phyloP scores from a whole-genome alignment of 2,113 vertebrate genomes.

The Mirza zaza region DNA sequence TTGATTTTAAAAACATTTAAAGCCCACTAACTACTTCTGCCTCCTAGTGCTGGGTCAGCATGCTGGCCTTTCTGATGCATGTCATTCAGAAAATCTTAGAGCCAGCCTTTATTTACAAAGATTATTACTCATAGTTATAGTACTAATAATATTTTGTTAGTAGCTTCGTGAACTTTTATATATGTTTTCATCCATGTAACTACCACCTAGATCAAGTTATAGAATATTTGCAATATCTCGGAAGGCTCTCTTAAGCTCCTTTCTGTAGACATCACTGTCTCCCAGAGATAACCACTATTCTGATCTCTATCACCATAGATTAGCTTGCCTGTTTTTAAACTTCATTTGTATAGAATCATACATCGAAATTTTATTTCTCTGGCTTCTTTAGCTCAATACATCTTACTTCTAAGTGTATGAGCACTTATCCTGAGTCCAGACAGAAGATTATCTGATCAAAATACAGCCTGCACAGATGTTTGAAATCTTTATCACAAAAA shows the following conservation, averaged over 20 bases:
- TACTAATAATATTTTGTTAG: neutral
- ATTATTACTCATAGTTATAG: neutral
- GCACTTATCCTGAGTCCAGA: neutral
- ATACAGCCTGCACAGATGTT: neutral
- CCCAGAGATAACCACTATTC: neutral
- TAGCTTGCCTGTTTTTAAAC: neutral
- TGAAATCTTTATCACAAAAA: neutral
- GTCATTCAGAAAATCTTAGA: neutral
- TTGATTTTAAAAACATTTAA: neutral
- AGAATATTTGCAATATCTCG: neutral
- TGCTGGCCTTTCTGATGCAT: neutral
- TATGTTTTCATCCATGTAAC: neutral
- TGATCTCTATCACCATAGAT: neutral
- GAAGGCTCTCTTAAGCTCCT: neutral
- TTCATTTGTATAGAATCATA: neutral
- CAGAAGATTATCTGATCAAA: neutral
- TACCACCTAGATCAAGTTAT: neutral
- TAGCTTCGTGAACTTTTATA: neutral
- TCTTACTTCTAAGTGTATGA: neutral
- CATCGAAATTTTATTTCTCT: neutral
- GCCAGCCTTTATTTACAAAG: neutral
- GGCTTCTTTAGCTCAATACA: neutral
- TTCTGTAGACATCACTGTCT: neutral
- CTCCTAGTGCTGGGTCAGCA: neutral
- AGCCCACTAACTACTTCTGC: accelerated